phyloP scores from a whole-genome alignment of 2,113 vertebrate genomes.

The Myanophis thanlyinensis region DNA sequence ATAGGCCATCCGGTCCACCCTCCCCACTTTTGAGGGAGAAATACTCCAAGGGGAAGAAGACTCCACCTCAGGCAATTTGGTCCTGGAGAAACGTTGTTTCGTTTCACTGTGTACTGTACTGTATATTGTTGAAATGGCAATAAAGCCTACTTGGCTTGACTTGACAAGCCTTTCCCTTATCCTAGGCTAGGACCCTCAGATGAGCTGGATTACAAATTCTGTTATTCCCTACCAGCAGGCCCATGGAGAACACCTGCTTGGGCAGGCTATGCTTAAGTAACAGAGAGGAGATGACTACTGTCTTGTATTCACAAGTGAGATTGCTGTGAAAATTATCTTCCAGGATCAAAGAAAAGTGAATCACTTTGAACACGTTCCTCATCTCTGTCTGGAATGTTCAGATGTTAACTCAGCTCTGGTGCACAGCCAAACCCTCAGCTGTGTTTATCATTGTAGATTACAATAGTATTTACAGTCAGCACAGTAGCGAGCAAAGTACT shows the following conservation, averaged over 20 bases:
- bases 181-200: not conserved
- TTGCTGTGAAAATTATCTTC: not conserved
- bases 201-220: not conserved
- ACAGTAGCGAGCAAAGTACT: slow-evolving; percentile 1
- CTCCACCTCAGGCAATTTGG: not conserved
- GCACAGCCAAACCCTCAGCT: slow-evolving; percentile 5
- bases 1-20: not conserved
- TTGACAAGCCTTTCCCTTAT: not conserved
- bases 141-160: too few species aligned
- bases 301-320: not conserved
- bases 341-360: not conserved
- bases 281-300: not conserved
- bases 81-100: too few species aligned
- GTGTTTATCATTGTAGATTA: slow-evolving; percentile 13
- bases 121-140: too few species aligned
- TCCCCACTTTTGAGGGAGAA: not conserved
- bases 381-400: not conserved
- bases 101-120: too few species aligned
- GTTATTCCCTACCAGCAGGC: not conserved
- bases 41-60: not conserved
- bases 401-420: not conserved
- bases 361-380: not conserved
- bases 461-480: slow-evolving; percentile 5
- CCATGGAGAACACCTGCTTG: not conserved
- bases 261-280: not conserved